Base-by-base conservation (phyloP, 2,113 vertebrate genomes). In the Ciconia stormi region DNA sequence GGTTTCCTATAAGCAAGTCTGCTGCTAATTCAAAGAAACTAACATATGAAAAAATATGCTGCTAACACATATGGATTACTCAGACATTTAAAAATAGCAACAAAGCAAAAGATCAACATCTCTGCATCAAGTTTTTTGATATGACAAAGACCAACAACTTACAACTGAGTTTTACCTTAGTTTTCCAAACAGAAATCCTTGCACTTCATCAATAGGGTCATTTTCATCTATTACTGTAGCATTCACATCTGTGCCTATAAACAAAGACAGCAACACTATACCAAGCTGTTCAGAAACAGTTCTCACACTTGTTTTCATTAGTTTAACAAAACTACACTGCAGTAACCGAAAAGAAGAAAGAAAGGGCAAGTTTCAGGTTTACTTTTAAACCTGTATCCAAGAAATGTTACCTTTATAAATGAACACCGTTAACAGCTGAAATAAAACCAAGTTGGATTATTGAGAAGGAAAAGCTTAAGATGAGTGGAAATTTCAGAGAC, bases 141-240 rank as follows among this genome's bases (percentile, higher is more conserved):
- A 69, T 5, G 2, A 65, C 13, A n/a, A 93, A 84, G 63, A 36
- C 83, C 59, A 92, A 50, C 12, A 87, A 32, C 61, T 65, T 79
- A 49, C 2, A 83, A 26, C 11, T 56, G 29, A 59, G 38, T 55
- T 96, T 98, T 97, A 99, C 99, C 99, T 99, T 94, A 99, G 98
- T 97, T 99, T 99, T 96, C 99, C 99, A 98, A 99, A 99, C 6
- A 99, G 98, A 95, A 99, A 99, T 84, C 99, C 99, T 86, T 99
- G 99, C 95, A 99, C 99, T 97, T 99, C 99, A 97, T 99, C 99
- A 97, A 99, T 98, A 7, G 99, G 98, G 95, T 99, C 99, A 62
- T 98, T 98, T 95, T 99, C 99, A 89, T 99, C 99, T 80, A 99
- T 99, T 94, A 99, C 96, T 29, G 99, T 99, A 34, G 99, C 98